Base-by-base conservation (phyloP, 1,140 invertebrate genomes). In the Cyclina sinensis region DNA sequence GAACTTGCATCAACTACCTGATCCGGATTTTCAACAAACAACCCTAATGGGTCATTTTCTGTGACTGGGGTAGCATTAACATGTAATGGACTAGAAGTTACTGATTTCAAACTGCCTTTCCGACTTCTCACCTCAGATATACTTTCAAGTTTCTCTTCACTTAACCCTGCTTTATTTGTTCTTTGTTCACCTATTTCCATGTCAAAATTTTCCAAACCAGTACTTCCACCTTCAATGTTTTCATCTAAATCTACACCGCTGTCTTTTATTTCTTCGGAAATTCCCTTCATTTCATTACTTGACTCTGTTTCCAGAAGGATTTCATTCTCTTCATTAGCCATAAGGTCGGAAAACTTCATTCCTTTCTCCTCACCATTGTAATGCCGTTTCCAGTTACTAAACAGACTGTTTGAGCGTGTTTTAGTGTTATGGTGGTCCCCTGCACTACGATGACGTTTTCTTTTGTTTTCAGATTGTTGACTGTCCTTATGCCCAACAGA, bases 41-140 rank as follows among this genome's bases (percentile, higher is more conserved):
- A 98, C 14, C 98, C 98, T 35, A 99, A 95, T 0, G 98, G 98
- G 96, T 99, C 98, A 94, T 98, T 98, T 94, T 98, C 97, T 1
- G 98, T 98, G 0, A 99, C 98, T 1, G 98, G 97, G 30, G 98
- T 98, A 62, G 98, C 78, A 24, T 89, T 74, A 27, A 90, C 89
- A 90, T 88, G 84, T 86, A 89, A 68, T 87, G 89, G 70, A 89
- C 89, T 86, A 89, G 89, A 88, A 48, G 86, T 76, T n/a, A 82
- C 65, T 39, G 86, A 88, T 43, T 74, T 85, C 37, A 85, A 43
- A 54, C 80, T 85, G 18, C n/a, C 62, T 32, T n/a, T 73, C 37
- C 81, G 70, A 59, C 79, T 74, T n/a, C 62, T 80, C 5, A 84
- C 65, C 68, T 84, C 82, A 35, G 82, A 27, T 32, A 84, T 84